phyloP scores from a whole-genome alignment of 2,888 invertebrate genomes.

The Caenorhabditis afra region DNA sequence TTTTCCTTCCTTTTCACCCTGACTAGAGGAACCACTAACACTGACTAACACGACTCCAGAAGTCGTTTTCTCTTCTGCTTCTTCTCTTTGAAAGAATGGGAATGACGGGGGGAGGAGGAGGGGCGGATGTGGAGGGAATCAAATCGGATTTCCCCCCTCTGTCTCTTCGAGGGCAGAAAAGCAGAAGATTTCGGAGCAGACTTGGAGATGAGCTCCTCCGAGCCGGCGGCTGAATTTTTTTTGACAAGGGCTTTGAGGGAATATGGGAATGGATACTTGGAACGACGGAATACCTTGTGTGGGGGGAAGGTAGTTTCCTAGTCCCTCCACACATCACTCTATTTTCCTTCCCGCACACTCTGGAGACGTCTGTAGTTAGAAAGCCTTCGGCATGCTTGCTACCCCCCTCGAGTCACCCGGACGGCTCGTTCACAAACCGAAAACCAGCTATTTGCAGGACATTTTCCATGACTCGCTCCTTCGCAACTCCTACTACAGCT shows the following conservation, averaged over 20 bases:
- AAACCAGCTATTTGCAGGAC: slow-evolving; percentile 42
- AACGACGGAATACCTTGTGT: not conserved
- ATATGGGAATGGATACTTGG: too few species aligned
- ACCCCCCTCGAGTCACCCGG: slow-evolving; percentile 2
- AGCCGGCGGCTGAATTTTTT: slow-evolving; percentile 22
- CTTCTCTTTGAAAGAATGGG: slow-evolving; percentile 6
- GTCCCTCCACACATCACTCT: not conserved
- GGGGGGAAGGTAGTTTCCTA: not conserved
- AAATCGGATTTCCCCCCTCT: slow-evolving; percentile 53
- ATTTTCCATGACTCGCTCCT: slow-evolving; percentile 58
- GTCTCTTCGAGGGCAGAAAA: slow-evolving; percentile 20
- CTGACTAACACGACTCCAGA: not conserved
- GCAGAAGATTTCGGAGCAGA: slow-evolving; percentile 26
- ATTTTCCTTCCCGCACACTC: not conserved
- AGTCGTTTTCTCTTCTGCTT: not conserved
- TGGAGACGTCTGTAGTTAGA: not conserved
- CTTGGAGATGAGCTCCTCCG: slow-evolving; percentile 6
- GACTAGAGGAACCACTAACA: slow-evolving; percentile 10
- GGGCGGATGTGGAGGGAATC: slow-evolving; percentile 22
- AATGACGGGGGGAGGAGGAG: slow-evolving; percentile 5
- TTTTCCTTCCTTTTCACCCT: slow-evolving; percentile 25
- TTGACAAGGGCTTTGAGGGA: not conserved
- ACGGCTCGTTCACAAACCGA: not conserved
- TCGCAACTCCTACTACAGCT: slow-evolving; percentile 62
- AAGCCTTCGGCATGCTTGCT: slow-evolving; percentile 8